A percentile compares a stretch with the other conserved stretches of the same genome.
Conservation (phyloP, 92 coral and sea anemone species). For the Hydrozoanthus gracilis region DNA sequence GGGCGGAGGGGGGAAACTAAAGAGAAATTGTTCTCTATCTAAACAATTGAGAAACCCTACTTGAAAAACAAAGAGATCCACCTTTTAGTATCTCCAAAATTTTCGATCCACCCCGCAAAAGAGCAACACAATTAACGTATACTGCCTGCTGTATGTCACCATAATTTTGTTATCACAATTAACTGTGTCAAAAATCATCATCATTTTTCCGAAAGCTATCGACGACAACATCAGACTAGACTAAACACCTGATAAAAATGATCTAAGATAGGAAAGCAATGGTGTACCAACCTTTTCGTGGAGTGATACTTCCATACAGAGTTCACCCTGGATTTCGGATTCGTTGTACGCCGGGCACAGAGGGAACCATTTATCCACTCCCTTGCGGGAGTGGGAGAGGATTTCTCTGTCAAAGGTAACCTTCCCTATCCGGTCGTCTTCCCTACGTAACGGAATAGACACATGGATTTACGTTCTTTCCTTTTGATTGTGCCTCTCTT, state of each 20-base stretch:
- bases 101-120: neutral
- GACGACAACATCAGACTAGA: neutral
- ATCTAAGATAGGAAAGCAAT: no score
- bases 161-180: neutral
- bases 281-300: conserved; percentile 61
- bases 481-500: no score
- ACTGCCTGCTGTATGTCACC: neutral
- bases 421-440: conserved; percentile 90
- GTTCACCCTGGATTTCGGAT: conserved; percentile 90
- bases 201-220: neutral
- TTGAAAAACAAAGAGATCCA: no score
- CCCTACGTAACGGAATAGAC: conserved; percentile 43
- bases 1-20: no score
- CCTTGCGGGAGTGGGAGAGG: conserved; percentile 74
- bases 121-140: neutral
- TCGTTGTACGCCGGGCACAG: conserved; percentile 77
- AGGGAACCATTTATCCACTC: conserved; percentile 89
- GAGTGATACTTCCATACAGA: conserved; percentile 77
- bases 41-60: no score
- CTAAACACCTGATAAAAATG: neutral
- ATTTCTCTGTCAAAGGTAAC: conserved; percentile 82
- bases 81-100: no score
- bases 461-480: neutral
- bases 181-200: neutral
- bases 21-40: no score